Conservation (phyloP, 2,797 vertebrate genomes). For the Acrossocheilus wenchowensis region DNA sequence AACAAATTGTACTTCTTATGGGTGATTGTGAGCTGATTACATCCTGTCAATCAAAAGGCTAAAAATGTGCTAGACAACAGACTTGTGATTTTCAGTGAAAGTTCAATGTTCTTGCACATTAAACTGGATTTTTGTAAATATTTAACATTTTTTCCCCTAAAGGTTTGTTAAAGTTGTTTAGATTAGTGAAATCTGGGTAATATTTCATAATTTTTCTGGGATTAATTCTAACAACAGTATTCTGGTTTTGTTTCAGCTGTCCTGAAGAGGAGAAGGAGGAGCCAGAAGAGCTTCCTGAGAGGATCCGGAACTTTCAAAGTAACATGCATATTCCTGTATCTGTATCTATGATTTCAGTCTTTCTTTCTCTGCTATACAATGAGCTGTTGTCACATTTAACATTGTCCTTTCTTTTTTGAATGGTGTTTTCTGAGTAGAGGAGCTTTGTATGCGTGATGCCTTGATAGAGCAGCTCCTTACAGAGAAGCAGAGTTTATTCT, state of each 20-base stretch:
- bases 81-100: neutral
- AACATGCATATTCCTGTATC: slow-evolving; percentile 14
- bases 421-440: slow-evolving; percentile 70
- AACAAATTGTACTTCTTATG: neutral
- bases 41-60: too few species aligned
- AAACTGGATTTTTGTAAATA: neutral
- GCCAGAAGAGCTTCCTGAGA: slow-evolving; percentile 69
- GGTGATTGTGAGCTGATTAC: neutral
- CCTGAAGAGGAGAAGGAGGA: slow-evolving; percentile 77
- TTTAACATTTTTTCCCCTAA: neutral
- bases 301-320: slow-evolving; percentile 85
- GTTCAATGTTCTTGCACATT: neutral
- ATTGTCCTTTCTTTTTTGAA: neutral
- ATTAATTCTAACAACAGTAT: neutral
- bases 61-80: neutral
- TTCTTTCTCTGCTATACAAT: neutral
- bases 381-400: neutral
- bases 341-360: neutral
- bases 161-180: neutral
- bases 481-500: slow-evolving; percentile 87
- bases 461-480: slow-evolving; percentile 79
- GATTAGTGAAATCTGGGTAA: neutral
- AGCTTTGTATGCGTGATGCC: slow-evolving; percentile 78
- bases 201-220: neutral
- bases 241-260: slow-evolving; percentile 74